A percentile compares a stretch with the other conserved stretches of the same genome.
These are phyloP conservation scores for Oasisia sp. DNA, from an alignment of 2,888 invertebrate genomes.

Conservation along the genomic window DNA sequence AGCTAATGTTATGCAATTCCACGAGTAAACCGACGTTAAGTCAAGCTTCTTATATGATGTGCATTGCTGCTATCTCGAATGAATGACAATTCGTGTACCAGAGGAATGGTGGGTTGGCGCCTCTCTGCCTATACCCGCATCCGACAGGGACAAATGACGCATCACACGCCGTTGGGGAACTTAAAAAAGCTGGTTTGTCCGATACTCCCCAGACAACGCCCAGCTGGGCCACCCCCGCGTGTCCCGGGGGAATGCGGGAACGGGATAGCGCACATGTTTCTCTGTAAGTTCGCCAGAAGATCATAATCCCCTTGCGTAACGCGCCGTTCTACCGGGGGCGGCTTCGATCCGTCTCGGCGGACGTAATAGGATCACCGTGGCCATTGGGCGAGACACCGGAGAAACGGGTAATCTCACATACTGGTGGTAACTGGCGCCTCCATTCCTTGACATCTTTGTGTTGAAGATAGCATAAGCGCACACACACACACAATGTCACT, in stretches of 20 bases:
- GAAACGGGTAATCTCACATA: constrained; percentile 13
- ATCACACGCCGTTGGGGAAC: not conserved
- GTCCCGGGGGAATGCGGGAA: not conserved
- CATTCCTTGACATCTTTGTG: not conserved
- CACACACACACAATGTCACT: not conserved
- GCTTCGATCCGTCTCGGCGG: not conserved
- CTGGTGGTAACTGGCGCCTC: constrained; percentile 10
- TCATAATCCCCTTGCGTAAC: constrained; percentile 5
- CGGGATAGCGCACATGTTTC: not conserved
- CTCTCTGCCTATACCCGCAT: not conserved
- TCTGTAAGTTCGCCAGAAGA: not conserved
- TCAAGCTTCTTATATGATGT: no score
- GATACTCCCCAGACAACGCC: constrained; percentile 12
- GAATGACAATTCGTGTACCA: no score
- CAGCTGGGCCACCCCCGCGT: not conserved
- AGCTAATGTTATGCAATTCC: no score
- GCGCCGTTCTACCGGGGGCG: not conserved
- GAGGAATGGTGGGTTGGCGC: no score
- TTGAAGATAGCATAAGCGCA: not conserved
- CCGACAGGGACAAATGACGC: not conserved
- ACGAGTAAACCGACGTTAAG: no score
- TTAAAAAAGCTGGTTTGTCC: not conserved
- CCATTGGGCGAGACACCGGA: not conserved
- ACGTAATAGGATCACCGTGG: not conserved
- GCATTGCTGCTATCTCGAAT: no score